Conservation (phyloP, 2,113 vertebrate species). For the Thalassoma bifasciatum region DNA sequence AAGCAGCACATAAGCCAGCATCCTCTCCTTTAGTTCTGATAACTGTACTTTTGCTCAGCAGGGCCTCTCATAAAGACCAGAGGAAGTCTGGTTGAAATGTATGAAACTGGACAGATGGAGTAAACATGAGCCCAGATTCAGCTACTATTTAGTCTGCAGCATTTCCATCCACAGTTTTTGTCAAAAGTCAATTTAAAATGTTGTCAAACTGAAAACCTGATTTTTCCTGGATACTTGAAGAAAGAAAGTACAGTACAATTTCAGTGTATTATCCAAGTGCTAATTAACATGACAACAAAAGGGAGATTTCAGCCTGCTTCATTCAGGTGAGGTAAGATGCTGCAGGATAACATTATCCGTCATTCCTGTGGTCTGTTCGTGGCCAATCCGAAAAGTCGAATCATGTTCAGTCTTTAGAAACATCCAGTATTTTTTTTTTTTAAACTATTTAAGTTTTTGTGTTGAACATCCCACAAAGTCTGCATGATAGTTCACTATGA, state of each 20-base stretch:
- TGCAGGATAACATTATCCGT: background rate
- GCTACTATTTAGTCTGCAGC: background rate
- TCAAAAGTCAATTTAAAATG: background rate
- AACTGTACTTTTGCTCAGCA: background rate
- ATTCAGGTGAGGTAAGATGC: conserved; percentile 6
- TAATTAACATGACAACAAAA: too few relatives aligned
- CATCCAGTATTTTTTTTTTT: too few relatives aligned
- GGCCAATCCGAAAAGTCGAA: too few relatives aligned
- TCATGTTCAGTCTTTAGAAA: background rate
- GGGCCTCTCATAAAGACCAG: background rate
- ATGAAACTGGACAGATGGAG: background rate
- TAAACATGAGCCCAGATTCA: background rate
- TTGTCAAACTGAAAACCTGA: too few relatives aligned
- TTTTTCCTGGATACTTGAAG: background rate
- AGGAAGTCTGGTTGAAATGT: background rate
- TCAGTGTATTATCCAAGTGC: too few relatives aligned
- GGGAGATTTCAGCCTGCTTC: background rate
- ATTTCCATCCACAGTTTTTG: too few relatives aligned
- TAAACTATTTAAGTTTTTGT: too few relatives aligned
- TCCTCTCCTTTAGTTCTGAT: background rate
- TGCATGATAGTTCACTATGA: too few relatives aligned
- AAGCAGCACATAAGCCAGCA: too few relatives aligned
- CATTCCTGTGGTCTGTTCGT: background rate
- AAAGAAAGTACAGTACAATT: too few relatives aligned
- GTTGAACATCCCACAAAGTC: too few relatives aligned